A percentile compares a stretch with the other conserved stretches of the same genome.
These are phyloP conservation scores for Petrocephalus schoutedeni DNA, from an alignment of 2,797 vertebrate species.

Conservation along the genomic window DNA sequence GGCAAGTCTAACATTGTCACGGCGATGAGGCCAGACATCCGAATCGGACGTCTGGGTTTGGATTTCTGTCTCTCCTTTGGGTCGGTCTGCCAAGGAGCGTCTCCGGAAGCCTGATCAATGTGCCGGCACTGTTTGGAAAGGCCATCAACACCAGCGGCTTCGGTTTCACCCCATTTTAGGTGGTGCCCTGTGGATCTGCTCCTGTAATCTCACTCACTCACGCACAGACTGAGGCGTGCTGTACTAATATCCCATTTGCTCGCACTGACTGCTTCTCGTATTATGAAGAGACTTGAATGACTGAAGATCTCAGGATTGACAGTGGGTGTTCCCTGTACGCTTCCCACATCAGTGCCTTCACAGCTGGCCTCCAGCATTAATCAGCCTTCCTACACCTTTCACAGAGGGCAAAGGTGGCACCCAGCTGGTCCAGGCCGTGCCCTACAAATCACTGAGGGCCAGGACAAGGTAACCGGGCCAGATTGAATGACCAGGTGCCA, in stretches of 20 bases:
- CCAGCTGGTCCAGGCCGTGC: neutral
- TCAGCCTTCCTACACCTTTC: neutral
- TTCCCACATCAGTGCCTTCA: neutral
- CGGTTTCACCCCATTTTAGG: neutral
- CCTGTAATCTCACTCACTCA: neutral
- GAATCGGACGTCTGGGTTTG: neutral
- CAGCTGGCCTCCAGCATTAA: neutral
- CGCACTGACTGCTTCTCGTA: neutral
- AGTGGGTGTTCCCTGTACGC: neutral
- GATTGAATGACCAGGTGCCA: constrained; percentile 26
- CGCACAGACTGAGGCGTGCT: neutral
- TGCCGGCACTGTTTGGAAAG: neutral
- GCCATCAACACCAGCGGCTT: neutral
- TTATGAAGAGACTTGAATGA: neutral
- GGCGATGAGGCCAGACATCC: neutral
- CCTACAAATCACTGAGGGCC: constrained; percentile 24
- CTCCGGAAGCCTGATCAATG: neutral
- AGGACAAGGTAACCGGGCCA: constrained; percentile 1
- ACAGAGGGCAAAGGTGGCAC: neutral
- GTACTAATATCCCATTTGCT: neutral
- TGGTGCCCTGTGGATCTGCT: neutral
- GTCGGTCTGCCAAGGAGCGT: neutral
- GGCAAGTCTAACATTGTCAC: neutral
- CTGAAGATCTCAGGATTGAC: neutral
- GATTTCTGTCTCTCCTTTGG: neutral